These are phyloP conservation scores for Thelaira solivaga DNA, from an alignment of 2,888 invertebrate species.

Conservation along the genomic window DNA sequence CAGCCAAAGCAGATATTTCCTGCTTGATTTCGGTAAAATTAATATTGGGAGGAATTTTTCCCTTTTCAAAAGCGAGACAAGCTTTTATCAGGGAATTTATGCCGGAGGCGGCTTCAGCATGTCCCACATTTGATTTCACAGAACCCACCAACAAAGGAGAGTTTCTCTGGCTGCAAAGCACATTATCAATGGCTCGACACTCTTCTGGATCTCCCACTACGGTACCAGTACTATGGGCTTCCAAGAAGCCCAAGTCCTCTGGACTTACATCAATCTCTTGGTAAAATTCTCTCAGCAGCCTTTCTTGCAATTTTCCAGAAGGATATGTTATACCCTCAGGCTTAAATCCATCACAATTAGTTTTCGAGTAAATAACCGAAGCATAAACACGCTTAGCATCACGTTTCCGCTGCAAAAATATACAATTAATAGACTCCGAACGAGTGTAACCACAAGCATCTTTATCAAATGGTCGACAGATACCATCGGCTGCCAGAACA, in stretches of 20 bases:
- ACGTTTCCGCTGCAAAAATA: conserved; percentile 85
- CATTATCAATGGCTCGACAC: conserved; percentile 87
- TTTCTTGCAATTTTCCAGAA: conserved; percentile 81
- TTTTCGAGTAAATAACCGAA: conserved; percentile 85
- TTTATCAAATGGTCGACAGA: conserved; percentile 93
- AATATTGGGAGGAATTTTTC: conserved; percentile 90
- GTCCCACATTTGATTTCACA: conserved; percentile 95
- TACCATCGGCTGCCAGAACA: conserved; percentile 89
- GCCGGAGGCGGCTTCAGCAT: conserved; percentile 91
- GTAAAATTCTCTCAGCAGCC: conserved; percentile 82
- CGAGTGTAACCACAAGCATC: conserved; percentile 89
- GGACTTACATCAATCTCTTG: conserved; percentile 85
- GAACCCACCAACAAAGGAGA: conserved; percentile 91
- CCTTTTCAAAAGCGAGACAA: conserved; percentile 87
- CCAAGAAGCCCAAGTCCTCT: conserved; percentile 84
- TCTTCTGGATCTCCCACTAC: conserved; percentile 95
- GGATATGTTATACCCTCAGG: conserved; percentile 84
- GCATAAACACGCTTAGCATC: conserved; percentile 84
- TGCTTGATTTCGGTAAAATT: conserved; percentile 83
- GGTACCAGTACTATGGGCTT: conserved; percentile 92
- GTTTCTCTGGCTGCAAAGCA: conserved; percentile 86
- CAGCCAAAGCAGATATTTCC: conserved; percentile 80
- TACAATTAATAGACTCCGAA: conserved; percentile 86
- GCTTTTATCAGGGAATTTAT: conserved; percentile 90
- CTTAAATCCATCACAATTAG: conserved; percentile 88